Base-by-base conservation (phyloP, 2,113 vertebrate species). In the Leptocoma aspasia region DNA sequence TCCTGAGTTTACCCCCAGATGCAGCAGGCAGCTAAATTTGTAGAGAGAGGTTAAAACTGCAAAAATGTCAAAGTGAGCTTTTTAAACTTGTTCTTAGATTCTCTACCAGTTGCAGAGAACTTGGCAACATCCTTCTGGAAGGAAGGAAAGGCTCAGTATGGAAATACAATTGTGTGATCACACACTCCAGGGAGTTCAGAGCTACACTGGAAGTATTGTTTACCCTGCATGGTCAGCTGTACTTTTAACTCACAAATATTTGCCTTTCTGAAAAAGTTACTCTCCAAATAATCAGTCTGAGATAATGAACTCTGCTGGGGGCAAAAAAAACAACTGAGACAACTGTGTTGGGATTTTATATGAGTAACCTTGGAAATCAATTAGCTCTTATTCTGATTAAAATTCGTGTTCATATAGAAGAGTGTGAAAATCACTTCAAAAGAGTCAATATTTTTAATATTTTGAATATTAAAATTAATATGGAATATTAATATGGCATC, bases 211-310 rank as follows among this genome's bases (percentile, higher is more conserved):
- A 89, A 89, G 82, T 81, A 77, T 10, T 90, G 78, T 94, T 95
- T 90, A 77, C 86, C 68, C 91, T 96, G 89, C 90, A 77, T 2
- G 31, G 89, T 92, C 90, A 95, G 92, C 85, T 93, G 88, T 78
- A 82, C 91, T 95, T 96, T 75, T 85, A 73, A 78, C 89, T 81
- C 35, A 70, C 71, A 96, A 94, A 92, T 95, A 96, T 96, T 95
- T 96, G 90, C 33, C 82, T 89, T 96, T 90, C 89, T 82, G 50
- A 91, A 94, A 97, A 79, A 7, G 11, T 47, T 64, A 37, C 52
- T 68, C 89, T 91, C 50, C 71, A 93, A 94, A 82, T 70, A 87
- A 92, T 70, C 66, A 64, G 26, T 28, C 50, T 78, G 68, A 96
- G 87, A 91, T 84, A 60, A 61, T 82, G 82, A 90, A 86, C 82